Evolutionary conservation across 2,113 vertebrate species (phyloP).

Genomic region (Talpa occidentalis): DNA sequence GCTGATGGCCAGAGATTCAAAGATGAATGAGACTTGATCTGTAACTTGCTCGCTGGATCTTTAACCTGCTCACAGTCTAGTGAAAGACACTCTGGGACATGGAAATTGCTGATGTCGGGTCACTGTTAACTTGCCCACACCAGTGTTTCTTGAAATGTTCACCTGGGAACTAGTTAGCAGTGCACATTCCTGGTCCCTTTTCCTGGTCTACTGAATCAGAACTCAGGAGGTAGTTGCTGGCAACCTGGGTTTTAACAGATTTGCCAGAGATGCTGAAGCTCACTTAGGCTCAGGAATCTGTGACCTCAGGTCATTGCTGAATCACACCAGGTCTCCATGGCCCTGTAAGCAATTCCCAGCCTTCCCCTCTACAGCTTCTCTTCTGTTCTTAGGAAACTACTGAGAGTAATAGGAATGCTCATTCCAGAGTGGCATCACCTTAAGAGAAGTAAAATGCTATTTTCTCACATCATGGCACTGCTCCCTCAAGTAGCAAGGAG

Average conservation of each 20-base stretch:
- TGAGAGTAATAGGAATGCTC: conserved; percentile 32
- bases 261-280: background rate
- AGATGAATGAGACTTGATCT: background rate
- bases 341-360: conserved; percentile 9
- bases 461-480: background rate
- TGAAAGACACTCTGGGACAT: background rate
- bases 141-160: background rate
- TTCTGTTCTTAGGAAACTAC: conserved; percentile 67
- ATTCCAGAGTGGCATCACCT: conserved; percentile 26
- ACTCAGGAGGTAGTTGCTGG: background rate
- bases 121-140: background rate
- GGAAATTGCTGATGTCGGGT: background rate
- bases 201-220: background rate
- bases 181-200: background rate
- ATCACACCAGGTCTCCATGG: conserved; percentile 45
- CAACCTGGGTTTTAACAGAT: background rate
- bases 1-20: background rate
- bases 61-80: background rate
- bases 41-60: background rate
- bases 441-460: conserved; percentile 30
- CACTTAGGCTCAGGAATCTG: background rate
- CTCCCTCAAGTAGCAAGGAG: background rate
- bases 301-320: background rate
- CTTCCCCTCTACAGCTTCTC: conserved; percentile 31
- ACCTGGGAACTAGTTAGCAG: background rate